phyloP scores from a whole-genome alignment of 2,888 invertebrate species.

The Agriopis marginaria region DNA sequence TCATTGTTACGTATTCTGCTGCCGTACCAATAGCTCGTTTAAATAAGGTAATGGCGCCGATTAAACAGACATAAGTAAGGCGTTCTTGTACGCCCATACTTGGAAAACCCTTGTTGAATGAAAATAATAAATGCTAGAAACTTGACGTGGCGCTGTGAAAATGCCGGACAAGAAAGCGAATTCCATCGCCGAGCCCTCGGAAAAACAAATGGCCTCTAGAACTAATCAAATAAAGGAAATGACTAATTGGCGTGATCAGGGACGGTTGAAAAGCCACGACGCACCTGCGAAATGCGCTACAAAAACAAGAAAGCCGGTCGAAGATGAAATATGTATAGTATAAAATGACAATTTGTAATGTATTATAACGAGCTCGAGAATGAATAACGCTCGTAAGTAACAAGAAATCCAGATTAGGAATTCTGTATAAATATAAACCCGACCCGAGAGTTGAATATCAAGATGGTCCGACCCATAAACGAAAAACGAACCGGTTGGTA shows the following conservation, averaged over 20 bases:
- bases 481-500: conserved; percentile 80
- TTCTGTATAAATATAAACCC: conserved; percentile 54
- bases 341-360: conserved; percentile 48
- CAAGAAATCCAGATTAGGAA: conserved; percentile 55
- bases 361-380: conserved; percentile 44
- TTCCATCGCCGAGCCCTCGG: conserved; percentile 48
- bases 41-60: conserved; percentile 54
- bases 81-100: conserved; percentile 53
- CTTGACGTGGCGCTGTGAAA: conserved; percentile 59
- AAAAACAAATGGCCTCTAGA: conserved; percentile 53
- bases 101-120: conserved; percentile 73
- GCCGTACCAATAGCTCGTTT: conserved; percentile 58
- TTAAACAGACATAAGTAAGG: conserved; percentile 64
- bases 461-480: conserved; percentile 73
- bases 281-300: conserved; percentile 28
- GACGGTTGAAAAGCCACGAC: conserved; percentile 22
- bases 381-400: conserved; percentile 46
- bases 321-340: conserved; percentile 31
- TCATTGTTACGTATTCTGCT: conserved; percentile 54
- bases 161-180: conserved; percentile 58
- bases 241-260: conserved; percentile 53
- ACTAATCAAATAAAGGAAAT: conserved; percentile 56
- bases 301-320: conserved; percentile 28
- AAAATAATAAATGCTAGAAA: conserved; percentile 71
- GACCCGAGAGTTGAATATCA: conserved; percentile 56